phyloP scores from a whole-genome alignment of 92 coral and sea anemone genomes.

The Zoanthus solanderi region DNA sequence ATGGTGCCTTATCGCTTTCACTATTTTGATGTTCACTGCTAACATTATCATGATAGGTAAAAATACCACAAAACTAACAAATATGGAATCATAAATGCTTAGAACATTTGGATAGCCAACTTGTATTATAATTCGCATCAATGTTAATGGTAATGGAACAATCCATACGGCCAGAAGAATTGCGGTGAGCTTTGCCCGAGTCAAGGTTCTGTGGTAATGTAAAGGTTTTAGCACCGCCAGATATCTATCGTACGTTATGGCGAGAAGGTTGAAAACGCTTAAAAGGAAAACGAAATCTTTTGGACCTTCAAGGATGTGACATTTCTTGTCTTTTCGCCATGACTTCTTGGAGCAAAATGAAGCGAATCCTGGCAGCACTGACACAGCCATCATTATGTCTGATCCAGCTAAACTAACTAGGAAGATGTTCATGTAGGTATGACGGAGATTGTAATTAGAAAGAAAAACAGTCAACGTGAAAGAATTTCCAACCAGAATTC shows the following conservation, averaged over 20 bases:
- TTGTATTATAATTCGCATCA: conserved; percentile 15
- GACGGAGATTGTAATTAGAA: conserved; percentile 52
- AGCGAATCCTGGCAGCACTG: conserved; percentile 71
- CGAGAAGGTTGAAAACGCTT: conserved; percentile 38
- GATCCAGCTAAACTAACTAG: conserved; percentile 71
- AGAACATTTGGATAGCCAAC: background rate
- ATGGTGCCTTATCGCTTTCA: conserved; percentile 31
- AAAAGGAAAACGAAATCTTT: conserved; percentile 40
- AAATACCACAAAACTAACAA: conserved; percentile 26
- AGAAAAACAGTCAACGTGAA: conserved; percentile 68
- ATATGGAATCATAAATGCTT: conserved; percentile 6
- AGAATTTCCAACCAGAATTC: conserved; percentile 68
- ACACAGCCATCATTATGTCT: conserved; percentile 65
- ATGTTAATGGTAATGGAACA: conserved; percentile 28
- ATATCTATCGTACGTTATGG: conserved; percentile 37
- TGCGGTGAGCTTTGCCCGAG: conserved; percentile 4
- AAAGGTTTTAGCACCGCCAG: conserved; percentile 27
- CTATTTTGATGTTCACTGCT: conserved; percentile 23
- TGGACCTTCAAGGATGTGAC: conserved; percentile 32
- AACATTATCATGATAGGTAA: conserved; percentile 21
- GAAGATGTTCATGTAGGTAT: conserved; percentile 68
- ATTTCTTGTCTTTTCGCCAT: conserved; percentile 5
- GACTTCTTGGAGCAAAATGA: conserved; percentile 59
- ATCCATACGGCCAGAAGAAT: conserved; percentile 22
- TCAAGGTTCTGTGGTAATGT: conserved; percentile 24